These are phyloP conservation scores for Pseudachorutes palmiensis DNA, from an alignment of 1,140 invertebrate species.

Conservation along the genomic window DNA sequence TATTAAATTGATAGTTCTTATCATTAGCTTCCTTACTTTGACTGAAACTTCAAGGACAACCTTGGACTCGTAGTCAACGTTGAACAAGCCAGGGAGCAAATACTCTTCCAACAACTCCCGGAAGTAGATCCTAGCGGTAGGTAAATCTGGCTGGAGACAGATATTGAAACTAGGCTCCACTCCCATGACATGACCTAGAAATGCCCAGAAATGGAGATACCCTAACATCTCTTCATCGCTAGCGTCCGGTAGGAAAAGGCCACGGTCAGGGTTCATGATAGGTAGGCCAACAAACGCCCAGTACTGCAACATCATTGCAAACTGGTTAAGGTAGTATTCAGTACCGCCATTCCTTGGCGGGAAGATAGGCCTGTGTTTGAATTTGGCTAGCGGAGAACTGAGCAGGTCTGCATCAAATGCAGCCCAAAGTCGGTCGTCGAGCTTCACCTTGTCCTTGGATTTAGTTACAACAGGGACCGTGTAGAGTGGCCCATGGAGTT, in stretches of 20 bases:
- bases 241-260: not conserved
- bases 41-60: not conserved
- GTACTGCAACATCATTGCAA: conserved; percentile 8
- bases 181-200: not conserved
- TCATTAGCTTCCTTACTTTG: conserved; percentile 13
- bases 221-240: conserved; percentile 1
- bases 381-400: not conserved
- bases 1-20: conserved; percentile 12
- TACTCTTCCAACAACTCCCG: not conserved
- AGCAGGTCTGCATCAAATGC: not conserved
- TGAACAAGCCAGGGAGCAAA: not conserved
- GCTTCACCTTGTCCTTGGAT: not conserved
- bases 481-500: not conserved
- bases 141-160: not conserved
- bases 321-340: conserved; percentile 5
- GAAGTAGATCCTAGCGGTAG: conserved; percentile 1
- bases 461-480: not conserved
- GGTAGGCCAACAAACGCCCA: conserved; percentile 1
- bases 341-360: conserved; percentile 5
- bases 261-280: not conserved
- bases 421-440: not conserved
- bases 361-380: not conserved
- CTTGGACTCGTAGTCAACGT: conserved; percentile 5
- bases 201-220: conserved; percentile 5
- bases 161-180: not conserved